Base-by-base conservation (phyloP, 2,888 invertebrate genomes). In the Acutogordius australiensis region DNA sequence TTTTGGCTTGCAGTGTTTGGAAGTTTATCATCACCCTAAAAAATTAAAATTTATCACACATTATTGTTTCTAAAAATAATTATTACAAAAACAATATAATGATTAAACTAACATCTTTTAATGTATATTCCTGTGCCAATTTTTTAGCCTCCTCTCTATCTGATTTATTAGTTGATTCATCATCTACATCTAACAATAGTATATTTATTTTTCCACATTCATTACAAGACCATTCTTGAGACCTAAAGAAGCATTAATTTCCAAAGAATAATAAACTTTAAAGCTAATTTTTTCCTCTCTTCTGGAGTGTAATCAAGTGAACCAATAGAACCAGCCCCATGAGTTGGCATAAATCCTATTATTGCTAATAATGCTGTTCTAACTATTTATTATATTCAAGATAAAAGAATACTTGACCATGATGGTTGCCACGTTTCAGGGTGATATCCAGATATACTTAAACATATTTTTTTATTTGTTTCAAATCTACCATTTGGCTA, bases 341-440 rank as follows among this genome's bases (percentile, higher is more conserved):
- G 80, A 2, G 85, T 82, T 0, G 87, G 86, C 84, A 90, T 85
- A 68, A 90, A 90, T 1, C 87, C 84, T 66, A 88, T 86, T 62
- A 90, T 75, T 21, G 88, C 88, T 64, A 90, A 72, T 62, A 90
- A 73, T 13, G 87, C 87, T 60, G 88, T 90, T 63, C 88, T 77
- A 64, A 90, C 75, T 75, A 65, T 62, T 66, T 65, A 2, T 27
- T 45, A 61, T 27, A 45, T n/a, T 57, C 45, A 44, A 18, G 30
- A 1, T n/a, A 56, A 28, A 27, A 18, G 23, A 26, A 45, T 26
- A 75, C 75, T 86, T 30, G 86, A 87, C 90, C 90, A 90, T 1
- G 85, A 86, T 28, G 90, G 90, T 68, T 86, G 84, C 90, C 90
- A 91, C 44, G 85, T 84, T 71, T 91, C 90, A n/a, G 88, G 90